phyloP scores from a whole-genome alignment of 2,888 invertebrate species.

The Stenotaenia linearis region DNA sequence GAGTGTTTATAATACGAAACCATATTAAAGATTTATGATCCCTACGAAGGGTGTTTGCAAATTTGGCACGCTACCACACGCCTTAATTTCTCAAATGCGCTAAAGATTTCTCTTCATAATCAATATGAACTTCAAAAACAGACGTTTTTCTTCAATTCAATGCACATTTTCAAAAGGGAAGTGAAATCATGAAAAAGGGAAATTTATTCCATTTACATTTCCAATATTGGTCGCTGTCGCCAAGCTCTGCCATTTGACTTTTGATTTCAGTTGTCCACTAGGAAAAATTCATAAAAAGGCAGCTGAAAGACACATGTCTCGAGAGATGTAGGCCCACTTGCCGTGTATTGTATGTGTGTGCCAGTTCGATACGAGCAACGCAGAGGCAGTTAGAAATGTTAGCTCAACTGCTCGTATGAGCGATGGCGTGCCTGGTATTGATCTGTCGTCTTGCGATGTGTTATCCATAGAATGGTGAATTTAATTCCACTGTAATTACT shows the following conservation, averaged over 20 bases:
- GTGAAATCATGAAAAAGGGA: background rate
- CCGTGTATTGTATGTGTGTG: background rate
- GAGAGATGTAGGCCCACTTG: background rate
- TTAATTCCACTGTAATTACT: background rate
- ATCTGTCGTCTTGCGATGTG: background rate
- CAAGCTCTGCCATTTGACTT: background rate
- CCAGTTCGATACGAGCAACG: background rate
- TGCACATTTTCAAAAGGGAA: background rate
- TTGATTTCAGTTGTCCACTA: background rate
- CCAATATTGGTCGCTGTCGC: background rate
- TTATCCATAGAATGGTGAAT: background rate
- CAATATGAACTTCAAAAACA: background rate
- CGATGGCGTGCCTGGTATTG: slow-evolving; percentile 11
- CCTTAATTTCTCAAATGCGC: background rate
- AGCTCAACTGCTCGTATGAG: background rate
- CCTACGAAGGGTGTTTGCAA: background rate
- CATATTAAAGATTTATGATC: background rate
- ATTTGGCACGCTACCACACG: background rate
- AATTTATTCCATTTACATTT: background rate
- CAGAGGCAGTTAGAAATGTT: background rate
- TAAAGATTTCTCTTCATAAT: too few species aligned
- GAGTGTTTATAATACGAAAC: slow-evolving; percentile 37
- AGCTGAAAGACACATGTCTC: background rate
- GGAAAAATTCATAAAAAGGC: background rate
- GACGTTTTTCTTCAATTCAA: background rate